Percentiles rank a stretch among this genome's conserved stretches.
These are phyloP conservation scores for Cossypha dichroa DNA, from an alignment of 2,797 vertebrate genomes.

Conservation along the genomic window DNA sequence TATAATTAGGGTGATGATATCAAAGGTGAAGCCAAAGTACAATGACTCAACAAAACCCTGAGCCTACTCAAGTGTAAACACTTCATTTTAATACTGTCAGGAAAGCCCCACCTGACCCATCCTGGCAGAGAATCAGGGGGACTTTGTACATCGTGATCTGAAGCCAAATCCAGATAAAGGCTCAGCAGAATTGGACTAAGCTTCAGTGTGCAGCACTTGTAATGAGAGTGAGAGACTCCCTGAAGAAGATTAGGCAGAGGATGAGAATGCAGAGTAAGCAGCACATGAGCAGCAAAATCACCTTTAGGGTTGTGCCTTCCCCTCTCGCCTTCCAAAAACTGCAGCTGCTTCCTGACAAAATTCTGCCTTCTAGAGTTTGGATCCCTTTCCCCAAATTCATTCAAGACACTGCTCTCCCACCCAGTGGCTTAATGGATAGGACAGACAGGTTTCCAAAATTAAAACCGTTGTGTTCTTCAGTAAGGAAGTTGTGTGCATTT, in stretches of 20 bases:
- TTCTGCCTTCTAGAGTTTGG: neutral
- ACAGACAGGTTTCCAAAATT: neutral
- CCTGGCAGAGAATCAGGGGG: neutral
- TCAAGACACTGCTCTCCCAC: neutral
- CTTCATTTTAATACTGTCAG: neutral
- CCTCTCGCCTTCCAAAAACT: neutral
- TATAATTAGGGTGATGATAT: neutral
- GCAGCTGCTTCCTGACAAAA: neutral
- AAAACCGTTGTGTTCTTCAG: accelerated
- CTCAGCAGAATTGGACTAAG: neutral
- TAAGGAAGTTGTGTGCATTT: neutral
- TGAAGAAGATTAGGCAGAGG: neutral
- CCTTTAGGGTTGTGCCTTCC: neutral
- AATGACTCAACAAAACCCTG: neutral
- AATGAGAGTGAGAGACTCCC: neutral
- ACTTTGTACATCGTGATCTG: neutral
- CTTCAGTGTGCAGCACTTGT: neutral
- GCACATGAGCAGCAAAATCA: neutral
- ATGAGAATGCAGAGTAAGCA: neutral
- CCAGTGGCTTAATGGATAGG: neutral
- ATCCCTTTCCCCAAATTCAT: neutral
- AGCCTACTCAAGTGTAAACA: neutral
- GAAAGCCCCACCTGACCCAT: neutral
- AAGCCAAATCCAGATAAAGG: neutral
- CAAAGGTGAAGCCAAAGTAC: neutral